phyloP scores from a whole-genome alignment of 2,888 invertebrate genomes.

The Dendrolimus houi region DNA sequence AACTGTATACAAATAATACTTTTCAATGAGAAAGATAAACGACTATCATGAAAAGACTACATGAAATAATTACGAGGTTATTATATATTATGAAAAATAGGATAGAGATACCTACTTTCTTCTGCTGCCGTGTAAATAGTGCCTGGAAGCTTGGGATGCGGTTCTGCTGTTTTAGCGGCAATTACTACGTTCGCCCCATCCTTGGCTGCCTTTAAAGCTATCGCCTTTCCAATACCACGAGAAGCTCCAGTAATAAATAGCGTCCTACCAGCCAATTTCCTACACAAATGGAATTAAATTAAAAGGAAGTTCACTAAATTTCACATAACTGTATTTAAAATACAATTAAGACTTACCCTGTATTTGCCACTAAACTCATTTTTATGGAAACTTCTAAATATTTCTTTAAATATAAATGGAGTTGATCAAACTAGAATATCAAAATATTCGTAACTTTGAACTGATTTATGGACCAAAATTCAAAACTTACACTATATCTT shows the following conservation, averaged over 20 bases:
- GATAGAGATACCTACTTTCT: constrained; percentile 80
- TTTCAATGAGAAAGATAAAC: background rate
- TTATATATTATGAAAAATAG: too few species aligned
- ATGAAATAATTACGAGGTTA: background rate
- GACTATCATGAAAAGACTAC: background rate
- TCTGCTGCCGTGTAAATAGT: constrained; percentile 94
- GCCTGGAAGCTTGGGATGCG: constrained; percentile 93
- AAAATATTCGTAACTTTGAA: background rate
- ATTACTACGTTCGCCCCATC: constrained; percentile 95
- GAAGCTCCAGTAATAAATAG: constrained; percentile 97
- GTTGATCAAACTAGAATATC: background rate
- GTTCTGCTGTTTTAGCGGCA: constrained; percentile 93
- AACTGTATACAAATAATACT: constrained; percentile 9
- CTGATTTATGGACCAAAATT: background rate
- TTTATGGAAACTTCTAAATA: constrained; percentile 11
- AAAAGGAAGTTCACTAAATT: constrained; percentile 9
- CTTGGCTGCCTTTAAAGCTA: constrained; percentile 93
- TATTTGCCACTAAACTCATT: constrained; percentile 71
- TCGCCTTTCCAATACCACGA: constrained; percentile 96
- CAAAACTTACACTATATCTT: constrained; percentile 1
- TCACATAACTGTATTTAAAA: constrained; percentile 3
- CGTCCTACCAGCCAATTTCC: constrained; percentile 88
- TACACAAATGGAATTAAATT: constrained; percentile 27
- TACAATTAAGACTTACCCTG: constrained; percentile 47
- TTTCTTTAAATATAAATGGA: background rate